phyloP scores from a whole-genome alignment of 2,113 vertebrate genomes.

The Nasalis larvatus region DNA sequence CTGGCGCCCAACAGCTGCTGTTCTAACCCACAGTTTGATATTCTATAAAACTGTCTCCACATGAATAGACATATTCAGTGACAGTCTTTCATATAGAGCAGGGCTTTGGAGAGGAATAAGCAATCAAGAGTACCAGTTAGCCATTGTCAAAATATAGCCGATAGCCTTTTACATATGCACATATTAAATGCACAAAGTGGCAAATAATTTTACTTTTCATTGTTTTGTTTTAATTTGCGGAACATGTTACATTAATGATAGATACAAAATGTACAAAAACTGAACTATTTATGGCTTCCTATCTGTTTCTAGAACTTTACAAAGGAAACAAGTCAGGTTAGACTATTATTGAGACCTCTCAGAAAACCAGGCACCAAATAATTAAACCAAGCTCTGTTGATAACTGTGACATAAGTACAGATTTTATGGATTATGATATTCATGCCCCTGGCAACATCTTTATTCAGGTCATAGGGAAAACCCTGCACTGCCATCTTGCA shows the following conservation, averaged over 20 bases:
- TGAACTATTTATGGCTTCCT: background rate
- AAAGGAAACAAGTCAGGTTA: background rate
- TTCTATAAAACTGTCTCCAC: slow-evolving; percentile 74
- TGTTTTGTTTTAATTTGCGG: background rate
- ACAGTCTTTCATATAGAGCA: slow-evolving; percentile 55
- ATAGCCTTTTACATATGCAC: background rate
- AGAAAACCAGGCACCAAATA: background rate
- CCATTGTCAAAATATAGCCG: background rate
- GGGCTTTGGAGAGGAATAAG: slow-evolving; percentile 46
- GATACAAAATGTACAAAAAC: background rate
- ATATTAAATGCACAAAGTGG: background rate
- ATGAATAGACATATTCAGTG: slow-evolving; percentile 67
- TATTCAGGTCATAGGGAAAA: background rate
- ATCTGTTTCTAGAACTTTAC: background rate
- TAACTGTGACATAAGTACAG: background rate
- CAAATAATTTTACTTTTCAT: slow-evolving; percentile 5
- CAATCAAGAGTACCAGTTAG: slow-evolving; percentile 55
- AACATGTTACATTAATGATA: background rate
- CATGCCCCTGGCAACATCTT: background rate
- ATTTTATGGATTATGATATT: background rate
- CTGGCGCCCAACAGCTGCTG: slow-evolving; percentile 69
- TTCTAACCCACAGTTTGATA: slow-evolving; percentile 65
- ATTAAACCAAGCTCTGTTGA: background rate
- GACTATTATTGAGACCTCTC: background rate
- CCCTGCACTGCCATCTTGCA: background rate